phyloP scores from a whole-genome alignment of 2,888 invertebrate species.

The Cremastobaeus sp. region DNA sequence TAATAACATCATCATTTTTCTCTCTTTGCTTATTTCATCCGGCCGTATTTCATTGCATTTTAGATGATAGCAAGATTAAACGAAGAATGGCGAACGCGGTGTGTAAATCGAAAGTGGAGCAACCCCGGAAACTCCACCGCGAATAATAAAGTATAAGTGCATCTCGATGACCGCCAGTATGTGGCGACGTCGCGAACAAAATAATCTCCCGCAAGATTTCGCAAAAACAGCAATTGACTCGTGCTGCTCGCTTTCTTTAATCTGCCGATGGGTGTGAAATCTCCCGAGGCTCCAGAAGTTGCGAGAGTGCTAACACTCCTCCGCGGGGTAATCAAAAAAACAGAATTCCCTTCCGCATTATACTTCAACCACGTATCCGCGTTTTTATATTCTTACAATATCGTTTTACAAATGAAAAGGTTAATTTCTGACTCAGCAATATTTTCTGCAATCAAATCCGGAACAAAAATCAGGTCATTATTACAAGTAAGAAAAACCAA shows the following conservation, averaged over 20 bases:
- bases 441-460: neutral
- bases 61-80: slow-evolving; percentile 13
- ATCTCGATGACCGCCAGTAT: slow-evolving; percentile 14
- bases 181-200: slow-evolving; percentile 27
- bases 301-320: slow-evolving; percentile 37
- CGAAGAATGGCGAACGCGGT: slow-evolving; percentile 7
- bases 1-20: slow-evolving; percentile 22
- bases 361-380: neutral
- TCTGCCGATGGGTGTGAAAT: slow-evolving; percentile 21
- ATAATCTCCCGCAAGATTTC: slow-evolving; percentile 16
- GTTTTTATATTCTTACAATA: slow-evolving; percentile 1
- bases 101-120: slow-evolving; percentile 1
- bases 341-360: slow-evolving; percentile 15
- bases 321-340: slow-evolving; percentile 29
- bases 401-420: slow-evolving; percentile 1
- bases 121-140: slow-evolving; percentile 14
- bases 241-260: slow-evolving; percentile 26
- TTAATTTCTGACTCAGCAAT: neutral
- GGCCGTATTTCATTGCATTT: slow-evolving; percentile 16
- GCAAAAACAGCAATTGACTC: slow-evolving; percentile 5
- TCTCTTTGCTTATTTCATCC: neutral
- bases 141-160: slow-evolving; percentile 30
- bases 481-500: too few relatives aligned
- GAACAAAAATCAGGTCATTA: too few relatives aligned
- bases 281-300: slow-evolving; percentile 17